A percentile compares a stretch with the other conserved stretches of the same genome.
phyloP scores from a whole-genome alignment of 2,113 vertebrate species.

The Rhineura floridana region DNA sequence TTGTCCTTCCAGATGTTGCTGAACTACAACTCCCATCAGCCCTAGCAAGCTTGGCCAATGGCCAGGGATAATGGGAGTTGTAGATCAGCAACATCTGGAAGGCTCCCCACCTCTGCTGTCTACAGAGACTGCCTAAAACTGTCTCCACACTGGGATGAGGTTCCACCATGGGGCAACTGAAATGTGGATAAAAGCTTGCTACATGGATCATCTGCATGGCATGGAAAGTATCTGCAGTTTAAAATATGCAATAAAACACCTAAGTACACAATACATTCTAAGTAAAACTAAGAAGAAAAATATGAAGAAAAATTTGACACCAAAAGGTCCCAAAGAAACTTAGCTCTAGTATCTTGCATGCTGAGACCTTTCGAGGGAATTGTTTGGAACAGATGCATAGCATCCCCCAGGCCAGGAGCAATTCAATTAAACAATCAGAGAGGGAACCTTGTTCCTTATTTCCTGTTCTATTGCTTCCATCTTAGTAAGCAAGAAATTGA shows the following conservation, averaged over 20 bases:
- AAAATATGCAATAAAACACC: background rate
- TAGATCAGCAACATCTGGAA: no score
- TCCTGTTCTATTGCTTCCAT: slow-evolving; percentile 1
- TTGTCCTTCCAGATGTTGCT: no score
- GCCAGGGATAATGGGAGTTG: no score
- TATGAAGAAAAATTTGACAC: background rate
- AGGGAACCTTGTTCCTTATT: background rate
- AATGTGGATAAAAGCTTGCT: background rate
- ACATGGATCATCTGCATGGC: background rate
- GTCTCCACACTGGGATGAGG: background rate
- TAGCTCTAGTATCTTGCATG: background rate
- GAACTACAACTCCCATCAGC: no score
- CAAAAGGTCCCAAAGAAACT: background rate
- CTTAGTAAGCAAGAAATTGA: slow-evolving; percentile 4
- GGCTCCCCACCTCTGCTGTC: no score
- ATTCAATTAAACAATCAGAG: slow-evolving; percentile 14
- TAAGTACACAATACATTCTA: no score
- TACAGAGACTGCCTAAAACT: background rate
- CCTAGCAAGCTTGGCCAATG: no score
- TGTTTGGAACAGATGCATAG: background rate
- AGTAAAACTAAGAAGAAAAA: background rate
- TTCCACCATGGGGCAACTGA: background rate
- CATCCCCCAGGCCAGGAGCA: background rate
- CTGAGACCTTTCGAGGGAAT: background rate
- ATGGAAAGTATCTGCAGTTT: background rate